A percentile compares a stretch with the other conserved stretches of the same genome.
Evolutionary conservation across 2,113 vertebrate genomes (phyloP).

Genomic region (Microcebus tavaratra): DNA sequence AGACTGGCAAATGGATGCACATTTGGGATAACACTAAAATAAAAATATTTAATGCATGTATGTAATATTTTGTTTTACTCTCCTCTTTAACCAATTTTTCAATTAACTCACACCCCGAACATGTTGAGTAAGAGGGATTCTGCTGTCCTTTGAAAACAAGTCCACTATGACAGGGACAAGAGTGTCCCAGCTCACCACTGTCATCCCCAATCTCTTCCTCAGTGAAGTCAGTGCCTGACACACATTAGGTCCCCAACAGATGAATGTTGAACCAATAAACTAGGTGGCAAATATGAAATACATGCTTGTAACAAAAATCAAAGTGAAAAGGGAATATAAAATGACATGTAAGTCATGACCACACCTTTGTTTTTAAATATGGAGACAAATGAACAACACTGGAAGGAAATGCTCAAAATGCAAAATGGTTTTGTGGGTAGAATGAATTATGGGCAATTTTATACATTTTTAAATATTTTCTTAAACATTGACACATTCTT

Average conservation of each 20-base stretch:
- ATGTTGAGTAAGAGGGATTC: neutral
- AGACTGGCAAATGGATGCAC: neutral
- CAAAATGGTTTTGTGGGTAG: neutral
- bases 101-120: neutral
- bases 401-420: neutral
- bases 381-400: neutral
- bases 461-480: neutral
- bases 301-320: neutral
- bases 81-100: neutral
- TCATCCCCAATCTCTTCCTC: neutral
- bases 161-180: neutral
- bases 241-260: neutral
- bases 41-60: neutral
- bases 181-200: neutral
- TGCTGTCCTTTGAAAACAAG: neutral
- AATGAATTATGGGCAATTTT: neutral
- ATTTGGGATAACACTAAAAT: neutral
- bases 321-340: slow-evolving; percentile 7
- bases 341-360: neutral
- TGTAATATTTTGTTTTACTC: neutral
- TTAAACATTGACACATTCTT: neutral
- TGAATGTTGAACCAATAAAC: neutral
- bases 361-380: neutral
- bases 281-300: neutral
- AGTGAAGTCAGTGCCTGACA: neutral